Evolutionary conservation across 2,888 invertebrate species (phyloP), one percentile per base, ranked within the genome.

Genomic region (Drosophila rellima): DNA sequence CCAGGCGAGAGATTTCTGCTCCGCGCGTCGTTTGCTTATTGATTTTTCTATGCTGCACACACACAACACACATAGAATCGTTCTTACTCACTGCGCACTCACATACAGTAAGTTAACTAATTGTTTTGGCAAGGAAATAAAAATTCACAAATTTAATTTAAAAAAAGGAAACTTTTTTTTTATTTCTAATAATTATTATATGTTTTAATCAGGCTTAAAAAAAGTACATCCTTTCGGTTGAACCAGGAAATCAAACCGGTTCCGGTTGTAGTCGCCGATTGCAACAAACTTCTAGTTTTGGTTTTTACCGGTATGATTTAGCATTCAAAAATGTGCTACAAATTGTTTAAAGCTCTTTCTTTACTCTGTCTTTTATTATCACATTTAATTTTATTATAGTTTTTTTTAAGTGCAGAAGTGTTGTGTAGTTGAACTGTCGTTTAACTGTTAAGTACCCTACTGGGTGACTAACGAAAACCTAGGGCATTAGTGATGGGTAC

Each of bases 41-140:
- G 77, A 78, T 78, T 78, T 78, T 78, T 78, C 77, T 77, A 70
- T 77, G 70, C 70, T 64, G 56, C 74, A 70, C 29, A 64, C 44
- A 48, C 47, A 60, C 50, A 39, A 17, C 37, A 45, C 50, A 20
- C 50, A 33, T 31, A 33, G 45, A 62, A 15, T 4, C 57, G 47
- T n/a, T 13, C 15, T n/a, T 8, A 37, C 10, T 51, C 39, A 57
- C 31, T 42, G 50, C 64, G 20, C 37, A 44, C 23, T 37, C 18
- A 20, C 18, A 11, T 33, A 44, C 33, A 20, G 18, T 42, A 13
- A 1, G 17, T n/a, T 23, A 23, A 44, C 15, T 42, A 18, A 17
- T 37, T 37, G 37, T 37, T 15, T 37, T 37, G 37, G 8, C 37
- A 15, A 37, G 15, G 15, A 8, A 33, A n/a, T 33, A 23, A 6